Base-by-base conservation (phyloP, 2,888 invertebrate genomes). In the Dichetophora obliterata region DNA sequence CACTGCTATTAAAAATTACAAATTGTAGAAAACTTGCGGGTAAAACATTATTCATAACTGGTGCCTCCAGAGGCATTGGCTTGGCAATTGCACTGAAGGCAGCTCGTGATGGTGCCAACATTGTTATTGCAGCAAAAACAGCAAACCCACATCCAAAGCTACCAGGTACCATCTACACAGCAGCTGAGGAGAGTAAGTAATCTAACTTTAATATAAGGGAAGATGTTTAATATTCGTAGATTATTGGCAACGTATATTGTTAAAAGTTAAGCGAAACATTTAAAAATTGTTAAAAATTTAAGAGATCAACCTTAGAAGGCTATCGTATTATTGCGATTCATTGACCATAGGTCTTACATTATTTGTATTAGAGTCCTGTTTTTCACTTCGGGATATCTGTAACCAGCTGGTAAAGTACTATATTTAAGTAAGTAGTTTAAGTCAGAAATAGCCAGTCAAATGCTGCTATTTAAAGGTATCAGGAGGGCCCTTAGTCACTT, bases 41-140 rank as follows among this genome's bases (percentile, higher is more conserved):
- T 2, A 93, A 94, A 82, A 98, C 98, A 2, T 90, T 98, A 75
- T 98, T 98, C 85, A 96, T 99, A 81, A 98, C 98, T 37, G 99
- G 99, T 63, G 98, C 97, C 19, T 98, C 97, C 74, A 92, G 99
- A 83, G 99, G 99, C 37, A 99, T 99, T 85, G 99, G 99, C 0
- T 88, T 97, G 90, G 95, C 95, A 19, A 98, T 99, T 82, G 98
- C 98, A 5, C 87, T 98, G 76, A 98, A 97, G 90, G 95, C 95
- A 2, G 97, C 98, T 0, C 80, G 81, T 0, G 96, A 97, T 92
- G 96, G 96, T 31, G 96, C 96, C 1, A 96, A 96, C 88, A 90
- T 96, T 82, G 93, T 96, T 1, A 92, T 97, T 77, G 96, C 96
- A 68, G 96, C 96, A 2, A 96, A 97, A 90, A 96, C 96, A n/a